phyloP scores from a whole-genome alignment of 37 sponge, comb jelly and placozoan genomes.

The Tethya wilhelma region DNA sequence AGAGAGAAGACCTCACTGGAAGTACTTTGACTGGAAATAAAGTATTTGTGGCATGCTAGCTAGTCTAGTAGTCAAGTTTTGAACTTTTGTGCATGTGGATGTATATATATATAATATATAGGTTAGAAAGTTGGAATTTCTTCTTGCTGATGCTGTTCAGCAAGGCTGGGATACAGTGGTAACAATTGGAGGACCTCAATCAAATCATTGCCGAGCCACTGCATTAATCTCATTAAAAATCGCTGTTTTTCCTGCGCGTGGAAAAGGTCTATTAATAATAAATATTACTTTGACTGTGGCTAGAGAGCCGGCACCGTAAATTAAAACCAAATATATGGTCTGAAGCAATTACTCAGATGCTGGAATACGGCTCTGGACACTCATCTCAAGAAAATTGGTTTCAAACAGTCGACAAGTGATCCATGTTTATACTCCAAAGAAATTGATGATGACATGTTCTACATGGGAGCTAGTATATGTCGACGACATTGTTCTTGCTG shows the following conservation, averaged over 20 bases:
- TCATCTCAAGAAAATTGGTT: constrained; percentile 53
- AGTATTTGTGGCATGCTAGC: constrained; percentile 24
- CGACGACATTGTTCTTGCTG: constrained; percentile 39
- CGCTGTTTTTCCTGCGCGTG: too few species aligned
- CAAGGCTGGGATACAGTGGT: constrained; percentile 64
- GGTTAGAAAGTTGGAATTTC: constrained; percentile 86
- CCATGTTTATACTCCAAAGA: constrained; percentile 54
- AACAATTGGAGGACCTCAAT: constrained; percentile 81
- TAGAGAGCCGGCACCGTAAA: too few species aligned
- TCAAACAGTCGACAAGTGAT: constrained; percentile 60
- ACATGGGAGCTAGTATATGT: constrained; percentile 14
- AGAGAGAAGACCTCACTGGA: constrained; percentile 84
- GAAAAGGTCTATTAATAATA: too few species aligned
- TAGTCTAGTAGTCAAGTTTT: too few species aligned
- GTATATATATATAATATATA: background rate
- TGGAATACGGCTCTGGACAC: constrained; percentile 58
- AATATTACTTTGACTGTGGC: too few species aligned
- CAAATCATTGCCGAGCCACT: constrained; percentile 83
- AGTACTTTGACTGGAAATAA: constrained; percentile 78
- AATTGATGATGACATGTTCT: constrained; percentile 14
- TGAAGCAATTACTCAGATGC: constrained; percentile 48
- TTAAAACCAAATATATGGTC: constrained; percentile 37
- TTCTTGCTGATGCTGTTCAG: constrained; percentile 82
- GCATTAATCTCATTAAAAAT: too few species aligned
- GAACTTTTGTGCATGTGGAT: background rate